Percentiles rank a stretch among this genome's conserved stretches.
phyloP scores from a whole-genome alignment of 2,113 vertebrate genomes.

The Malaclemys terrapin region DNA sequence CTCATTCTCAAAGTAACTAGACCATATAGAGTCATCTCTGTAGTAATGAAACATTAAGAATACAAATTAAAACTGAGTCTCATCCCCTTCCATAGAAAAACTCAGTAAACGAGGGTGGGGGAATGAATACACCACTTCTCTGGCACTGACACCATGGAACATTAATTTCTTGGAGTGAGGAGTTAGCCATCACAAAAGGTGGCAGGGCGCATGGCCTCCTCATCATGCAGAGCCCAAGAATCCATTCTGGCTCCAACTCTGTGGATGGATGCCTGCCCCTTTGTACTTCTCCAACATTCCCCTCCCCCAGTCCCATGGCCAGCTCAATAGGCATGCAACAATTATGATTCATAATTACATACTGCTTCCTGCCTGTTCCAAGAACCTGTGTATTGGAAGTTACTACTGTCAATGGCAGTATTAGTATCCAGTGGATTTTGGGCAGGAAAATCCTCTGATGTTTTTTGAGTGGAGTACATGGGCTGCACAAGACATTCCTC shows the following conservation, averaged over 20 bases:
- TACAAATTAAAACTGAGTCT: background rate
- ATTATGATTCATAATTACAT: background rate
- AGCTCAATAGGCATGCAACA: background rate
- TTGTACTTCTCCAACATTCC: background rate
- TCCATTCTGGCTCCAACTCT: background rate
- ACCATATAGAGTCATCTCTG: background rate
- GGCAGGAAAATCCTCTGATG: background rate
- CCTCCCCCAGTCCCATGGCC: background rate
- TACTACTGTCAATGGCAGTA: background rate
- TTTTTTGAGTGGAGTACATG: background rate
- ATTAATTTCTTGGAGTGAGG: background rate
- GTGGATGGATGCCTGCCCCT: rapidly evolving
- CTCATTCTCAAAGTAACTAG: constrained; percentile 8
- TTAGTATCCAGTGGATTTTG: background rate
- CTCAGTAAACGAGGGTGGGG: background rate
- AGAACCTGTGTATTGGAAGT: background rate
- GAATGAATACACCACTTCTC: background rate
- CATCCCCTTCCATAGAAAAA: background rate
- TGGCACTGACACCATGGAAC: background rate
- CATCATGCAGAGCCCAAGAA: background rate
- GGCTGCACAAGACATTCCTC: background rate
- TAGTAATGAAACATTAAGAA: background rate
- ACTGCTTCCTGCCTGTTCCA: background rate
- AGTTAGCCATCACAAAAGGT: background rate
- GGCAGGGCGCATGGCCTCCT: background rate